phyloP scores from a whole-genome alignment of 2,113 vertebrate species.

The Thunnus maccoyii region DNA sequence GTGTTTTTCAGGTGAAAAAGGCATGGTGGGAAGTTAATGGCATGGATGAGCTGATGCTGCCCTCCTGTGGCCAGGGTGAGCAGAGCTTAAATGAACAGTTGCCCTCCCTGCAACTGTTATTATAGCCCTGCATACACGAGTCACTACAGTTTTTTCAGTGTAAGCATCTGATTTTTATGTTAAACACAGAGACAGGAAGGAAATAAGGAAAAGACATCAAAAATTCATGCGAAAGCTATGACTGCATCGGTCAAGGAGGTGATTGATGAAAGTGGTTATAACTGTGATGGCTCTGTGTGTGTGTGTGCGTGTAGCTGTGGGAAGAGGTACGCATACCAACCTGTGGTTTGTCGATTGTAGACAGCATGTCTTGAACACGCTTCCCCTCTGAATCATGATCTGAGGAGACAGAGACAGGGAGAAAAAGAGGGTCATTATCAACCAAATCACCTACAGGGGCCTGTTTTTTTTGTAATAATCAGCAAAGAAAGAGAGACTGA shows the following conservation, averaged over 20 bases:
- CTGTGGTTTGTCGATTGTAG: constrained; percentile 97
- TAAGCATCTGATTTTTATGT: constrained; percentile 26
- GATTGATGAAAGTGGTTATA: constrained; percentile 43
- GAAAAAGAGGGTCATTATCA: constrained; percentile 30
- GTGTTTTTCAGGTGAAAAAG: constrained; percentile 10
- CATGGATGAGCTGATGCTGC: constrained; percentile 64
- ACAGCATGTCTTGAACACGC: constrained; percentile 95
- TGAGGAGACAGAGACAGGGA: constrained; percentile 71
- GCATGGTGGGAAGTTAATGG: rapidly evolving
- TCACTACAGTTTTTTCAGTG: not conserved
- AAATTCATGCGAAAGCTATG: constrained; percentile 19
- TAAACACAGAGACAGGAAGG: constrained; percentile 26
- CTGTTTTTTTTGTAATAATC: not conserved
- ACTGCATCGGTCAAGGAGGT: constrained; percentile 33
- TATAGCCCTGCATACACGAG: not conserved
- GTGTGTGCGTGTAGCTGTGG: constrained; percentile 10
- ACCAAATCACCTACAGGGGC: constrained; percentile 15
- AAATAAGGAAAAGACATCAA: constrained; percentile 51
- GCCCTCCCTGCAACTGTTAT: not conserved
- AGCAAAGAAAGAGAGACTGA: constrained; percentile 9
- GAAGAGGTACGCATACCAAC: constrained; percentile 82
- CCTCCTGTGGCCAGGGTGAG: constrained; percentile 71
- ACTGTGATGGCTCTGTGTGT: constrained; percentile 8
- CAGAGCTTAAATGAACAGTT: constrained; percentile 1
- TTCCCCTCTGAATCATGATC: constrained; percentile 96